Conservation (phyloP, 1,140 invertebrate genomes). For the Ptiloglossa arizonensis region DNA sequence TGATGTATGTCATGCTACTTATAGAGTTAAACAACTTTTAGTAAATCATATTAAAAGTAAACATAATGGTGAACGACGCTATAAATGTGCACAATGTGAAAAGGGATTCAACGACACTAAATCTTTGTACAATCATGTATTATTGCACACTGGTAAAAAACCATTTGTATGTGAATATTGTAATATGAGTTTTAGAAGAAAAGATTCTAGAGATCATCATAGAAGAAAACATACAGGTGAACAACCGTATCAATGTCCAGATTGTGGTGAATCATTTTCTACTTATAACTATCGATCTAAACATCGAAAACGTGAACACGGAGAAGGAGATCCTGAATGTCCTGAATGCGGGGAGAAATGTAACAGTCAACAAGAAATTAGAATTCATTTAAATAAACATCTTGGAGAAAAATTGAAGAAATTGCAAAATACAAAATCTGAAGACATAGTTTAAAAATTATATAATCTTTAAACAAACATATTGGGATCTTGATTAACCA, state of each 20-base stretch:
- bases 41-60: constrained; percentile 67
- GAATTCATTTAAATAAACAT: constrained; percentile 67
- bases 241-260: constrained; percentile 59
- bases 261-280: constrained; percentile 60
- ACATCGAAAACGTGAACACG: constrained; percentile 61
- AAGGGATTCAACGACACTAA: constrained; percentile 60
- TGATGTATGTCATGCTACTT: constrained; percentile 56
- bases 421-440: constrained; percentile 23
- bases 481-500: background rate
- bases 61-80: constrained; percentile 59
- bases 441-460: constrained; percentile 12
- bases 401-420: constrained; percentile 59
- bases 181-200: constrained; percentile 57
- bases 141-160: constrained; percentile 63
- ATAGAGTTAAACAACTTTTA: constrained; percentile 57
- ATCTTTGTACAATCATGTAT: constrained; percentile 62
- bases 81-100: constrained; percentile 63
- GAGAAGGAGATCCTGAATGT: constrained; percentile 53
- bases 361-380: constrained; percentile 54
- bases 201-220: constrained; percentile 61
- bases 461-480: background rate
- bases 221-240: constrained; percentile 62
- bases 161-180: constrained; percentile 63
- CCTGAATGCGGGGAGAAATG: constrained; percentile 59
- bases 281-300: constrained; percentile 53